Conservation (phyloP, 2,113 vertebrate genomes). For the Rhinolophus ferrumequinum region DNA sequence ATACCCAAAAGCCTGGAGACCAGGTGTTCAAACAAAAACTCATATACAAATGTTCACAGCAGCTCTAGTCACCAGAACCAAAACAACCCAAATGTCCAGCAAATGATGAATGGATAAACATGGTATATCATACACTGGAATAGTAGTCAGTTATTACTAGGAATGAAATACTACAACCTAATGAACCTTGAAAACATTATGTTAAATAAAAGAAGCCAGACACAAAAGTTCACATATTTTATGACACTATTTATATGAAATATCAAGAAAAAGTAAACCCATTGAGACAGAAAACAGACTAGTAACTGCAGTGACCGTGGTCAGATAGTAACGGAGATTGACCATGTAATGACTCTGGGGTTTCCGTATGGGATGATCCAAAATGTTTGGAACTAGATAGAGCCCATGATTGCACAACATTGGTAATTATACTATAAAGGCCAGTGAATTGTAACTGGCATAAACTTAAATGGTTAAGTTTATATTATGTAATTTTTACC, state of each 20-base stretch:
- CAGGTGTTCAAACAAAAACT: not conserved
- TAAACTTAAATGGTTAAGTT: not conserved
- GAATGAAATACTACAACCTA: not conserved
- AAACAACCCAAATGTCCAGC: not conserved
- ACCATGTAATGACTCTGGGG: not conserved
- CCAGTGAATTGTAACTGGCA: not conserved
- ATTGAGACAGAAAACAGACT: not conserved
- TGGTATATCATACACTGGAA: not conserved
- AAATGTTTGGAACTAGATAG: not conserved
- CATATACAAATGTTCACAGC: not conserved
- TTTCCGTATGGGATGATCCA: not conserved
- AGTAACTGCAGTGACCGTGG: not conserved
- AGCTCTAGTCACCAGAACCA: not conserved
- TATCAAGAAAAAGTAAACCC: not conserved
- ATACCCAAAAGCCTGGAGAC: not conserved
- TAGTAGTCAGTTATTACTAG: not conserved
- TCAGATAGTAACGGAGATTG: not conserved
- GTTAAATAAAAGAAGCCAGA: not conserved
- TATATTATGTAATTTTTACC: not conserved
- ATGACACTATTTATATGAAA: not conserved
- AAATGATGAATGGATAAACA: not conserved
- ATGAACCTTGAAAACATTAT: not conserved
- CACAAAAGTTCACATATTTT: not conserved
- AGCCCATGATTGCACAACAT: not conserved
- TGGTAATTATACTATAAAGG: not conserved